Base-by-base conservation (phyloP, 2,113 vertebrate species). In the Natator depressus region DNA sequence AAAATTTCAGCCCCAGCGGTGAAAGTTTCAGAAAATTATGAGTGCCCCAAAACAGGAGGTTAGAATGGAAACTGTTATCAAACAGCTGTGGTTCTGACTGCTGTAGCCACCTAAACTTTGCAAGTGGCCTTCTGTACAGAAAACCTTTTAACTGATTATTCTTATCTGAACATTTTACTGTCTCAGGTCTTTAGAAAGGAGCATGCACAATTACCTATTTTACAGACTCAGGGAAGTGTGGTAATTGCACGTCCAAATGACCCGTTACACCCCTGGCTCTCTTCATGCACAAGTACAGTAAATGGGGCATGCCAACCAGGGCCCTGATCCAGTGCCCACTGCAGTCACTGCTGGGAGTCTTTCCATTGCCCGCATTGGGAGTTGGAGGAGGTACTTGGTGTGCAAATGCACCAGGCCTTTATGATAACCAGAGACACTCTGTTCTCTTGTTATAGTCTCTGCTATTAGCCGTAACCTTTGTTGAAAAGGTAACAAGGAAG, bases 161-260 rank as follows among this genome's bases (percentile, higher is more conserved):
- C 12, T 65, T 46, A 46, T 35, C 22, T 75, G 72, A 42, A 75
- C 72, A 75, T 46, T 19, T 65, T 65, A 65, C 16, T 42, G 38
- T 51, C 80, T 14, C 25, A 14, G 51, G 7, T 69, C 85, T 94
- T 76, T 84, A 88, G 86, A 91, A 82, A 46, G 89, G 62, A 82
- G 3, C 20, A 24, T 27, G 24, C 7, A 31, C n/a, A 20, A 14
- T 55, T 24, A 6, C 17, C 82, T 72, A 72, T 38, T 29, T 27
- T 51, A 24, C 2, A 49, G 13, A 76, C 17, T 42, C 3, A 14
- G 9, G n/a, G 3, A 20, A 75, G n/a, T 22, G 69, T 1, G 42
- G 10, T 3, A 78, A 89, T 19, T 14, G n/a, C 25, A 87, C 22
- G 10, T 27, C 42, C 51, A 92, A 91, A 82, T 3, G 7, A n/a